phyloP scores from a whole-genome alignment of 2,113 vertebrate species.

The Phoenicopterus ruber region DNA sequence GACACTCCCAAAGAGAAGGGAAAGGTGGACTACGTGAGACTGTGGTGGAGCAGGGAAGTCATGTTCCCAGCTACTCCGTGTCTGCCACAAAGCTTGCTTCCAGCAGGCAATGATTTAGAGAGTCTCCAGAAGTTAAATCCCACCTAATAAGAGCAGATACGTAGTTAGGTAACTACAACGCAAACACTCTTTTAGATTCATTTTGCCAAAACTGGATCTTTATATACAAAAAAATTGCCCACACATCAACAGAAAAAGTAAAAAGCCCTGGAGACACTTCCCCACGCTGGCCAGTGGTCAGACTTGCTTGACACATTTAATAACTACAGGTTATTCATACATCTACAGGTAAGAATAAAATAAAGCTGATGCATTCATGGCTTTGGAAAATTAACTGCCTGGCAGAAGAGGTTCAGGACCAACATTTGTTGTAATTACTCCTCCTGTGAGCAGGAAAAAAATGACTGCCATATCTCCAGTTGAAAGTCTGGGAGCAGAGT shows the following conservation, averaged over 20 bases:
- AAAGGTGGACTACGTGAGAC: not conserved
- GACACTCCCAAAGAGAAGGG: not conserved
- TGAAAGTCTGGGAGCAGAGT: not conserved
- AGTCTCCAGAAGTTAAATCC: not conserved
- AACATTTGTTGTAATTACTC: slow-evolving; percentile 10
- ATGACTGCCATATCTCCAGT: not conserved
- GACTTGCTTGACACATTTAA: not conserved
- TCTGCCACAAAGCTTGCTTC: not conserved
- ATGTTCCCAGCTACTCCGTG: not conserved
- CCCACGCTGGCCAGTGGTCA: not conserved
- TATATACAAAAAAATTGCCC: not conserved
- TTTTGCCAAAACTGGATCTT: not conserved
- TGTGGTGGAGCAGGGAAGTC: not conserved
- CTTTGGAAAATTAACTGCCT: not conserved
- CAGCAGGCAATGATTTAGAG: not conserved
- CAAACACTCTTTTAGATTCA: not conserved
- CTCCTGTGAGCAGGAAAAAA: not conserved
- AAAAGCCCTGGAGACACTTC: not conserved
- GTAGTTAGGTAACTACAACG: not conserved
- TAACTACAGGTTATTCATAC: not conserved
- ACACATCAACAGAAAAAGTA: not conserved
- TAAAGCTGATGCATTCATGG: not conserved
- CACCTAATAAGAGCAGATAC: not conserved
- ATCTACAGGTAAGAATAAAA: not conserved
- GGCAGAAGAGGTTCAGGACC: slow-evolving; percentile 1